Percentiles rank a stretch among this genome's conserved stretches.
phyloP scores from a whole-genome alignment of 2,113 vertebrate genomes.

The Pseudopipra pipra region DNA sequence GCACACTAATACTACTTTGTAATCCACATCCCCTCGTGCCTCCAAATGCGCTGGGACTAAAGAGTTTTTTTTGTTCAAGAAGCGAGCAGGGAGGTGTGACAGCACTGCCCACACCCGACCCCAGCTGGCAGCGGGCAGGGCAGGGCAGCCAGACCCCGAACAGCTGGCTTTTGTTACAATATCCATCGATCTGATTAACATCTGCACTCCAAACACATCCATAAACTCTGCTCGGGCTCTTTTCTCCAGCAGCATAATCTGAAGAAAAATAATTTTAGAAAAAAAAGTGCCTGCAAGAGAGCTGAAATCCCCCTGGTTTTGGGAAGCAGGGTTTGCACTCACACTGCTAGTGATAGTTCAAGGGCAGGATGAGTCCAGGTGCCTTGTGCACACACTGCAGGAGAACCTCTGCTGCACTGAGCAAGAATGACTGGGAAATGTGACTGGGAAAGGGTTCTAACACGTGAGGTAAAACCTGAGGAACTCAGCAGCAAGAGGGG shows the following conservation, averaged over 20 bases:
- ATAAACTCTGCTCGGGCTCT: neutral
- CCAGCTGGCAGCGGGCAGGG: neutral
- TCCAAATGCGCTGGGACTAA: neutral
- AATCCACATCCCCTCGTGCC: neutral
- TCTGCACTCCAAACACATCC: neutral
- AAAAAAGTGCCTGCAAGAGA: neutral
- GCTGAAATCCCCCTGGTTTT: too few species aligned
- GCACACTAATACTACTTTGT: neutral
- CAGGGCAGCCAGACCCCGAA: neutral
- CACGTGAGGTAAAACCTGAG: neutral
- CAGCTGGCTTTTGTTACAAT: neutral
- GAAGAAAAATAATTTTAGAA: neutral
- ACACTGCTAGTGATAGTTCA: neutral
- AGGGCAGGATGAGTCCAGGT: neutral
- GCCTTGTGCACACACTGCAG: accelerated
- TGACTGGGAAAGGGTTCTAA: neutral
- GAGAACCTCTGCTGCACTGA: neutral
- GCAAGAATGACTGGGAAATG: too few species aligned
- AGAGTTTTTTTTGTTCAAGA: neutral
- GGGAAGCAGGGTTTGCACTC: neutral
- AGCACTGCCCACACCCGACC: neutral
- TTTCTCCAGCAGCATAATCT: neutral
- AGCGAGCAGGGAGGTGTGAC: accelerated
- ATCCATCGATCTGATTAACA: neutral
- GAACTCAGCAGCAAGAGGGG: neutral